Evolutionary conservation across 2,113 vertebrate genomes (phyloP).

Genomic region (Chrysochloris asiatica): DNA sequence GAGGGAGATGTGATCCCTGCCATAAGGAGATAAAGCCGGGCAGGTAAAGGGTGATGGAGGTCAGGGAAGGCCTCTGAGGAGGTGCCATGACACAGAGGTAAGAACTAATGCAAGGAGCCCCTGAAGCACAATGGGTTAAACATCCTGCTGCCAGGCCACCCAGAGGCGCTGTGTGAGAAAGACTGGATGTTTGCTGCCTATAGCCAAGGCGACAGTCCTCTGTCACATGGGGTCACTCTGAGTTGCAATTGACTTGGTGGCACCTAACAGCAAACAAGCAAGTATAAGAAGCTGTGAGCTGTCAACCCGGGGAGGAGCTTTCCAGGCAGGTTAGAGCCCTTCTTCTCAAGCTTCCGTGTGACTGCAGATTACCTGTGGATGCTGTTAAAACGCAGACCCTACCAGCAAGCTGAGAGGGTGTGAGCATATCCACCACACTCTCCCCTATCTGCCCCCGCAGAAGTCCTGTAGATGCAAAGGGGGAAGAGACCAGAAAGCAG

Average conservation of each 20-base stretch:
- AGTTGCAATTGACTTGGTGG: too few species aligned
- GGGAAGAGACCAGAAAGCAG: too few species aligned
- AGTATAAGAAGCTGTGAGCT: too few species aligned
- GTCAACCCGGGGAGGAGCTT: fast-evolving
- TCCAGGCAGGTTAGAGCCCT: too few species aligned
- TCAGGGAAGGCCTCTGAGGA: background rate
- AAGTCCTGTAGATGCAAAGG: too few species aligned
- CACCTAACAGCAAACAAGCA: too few species aligned
- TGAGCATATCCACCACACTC: too few species aligned
- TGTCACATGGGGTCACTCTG: background rate
- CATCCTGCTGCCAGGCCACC: background rate
- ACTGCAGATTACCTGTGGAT: background rate
- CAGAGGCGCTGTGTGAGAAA: background rate
- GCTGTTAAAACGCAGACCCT: too few species aligned
- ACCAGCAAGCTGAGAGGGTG: too few species aligned
- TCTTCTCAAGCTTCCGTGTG: background rate
- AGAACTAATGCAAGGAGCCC: background rate
- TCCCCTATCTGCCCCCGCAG: too few species aligned
- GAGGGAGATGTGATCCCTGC: background rate
- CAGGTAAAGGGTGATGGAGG: background rate
- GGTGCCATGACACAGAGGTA: background rate
- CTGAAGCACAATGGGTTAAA: background rate
- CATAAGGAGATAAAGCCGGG: background rate
- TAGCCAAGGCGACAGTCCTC: background rate
- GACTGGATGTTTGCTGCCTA: background rate